These are phyloP conservation scores for Sebastes fasciatus DNA, from an alignment of 2,113 vertebrate species.

Conservation along the genomic window DNA sequence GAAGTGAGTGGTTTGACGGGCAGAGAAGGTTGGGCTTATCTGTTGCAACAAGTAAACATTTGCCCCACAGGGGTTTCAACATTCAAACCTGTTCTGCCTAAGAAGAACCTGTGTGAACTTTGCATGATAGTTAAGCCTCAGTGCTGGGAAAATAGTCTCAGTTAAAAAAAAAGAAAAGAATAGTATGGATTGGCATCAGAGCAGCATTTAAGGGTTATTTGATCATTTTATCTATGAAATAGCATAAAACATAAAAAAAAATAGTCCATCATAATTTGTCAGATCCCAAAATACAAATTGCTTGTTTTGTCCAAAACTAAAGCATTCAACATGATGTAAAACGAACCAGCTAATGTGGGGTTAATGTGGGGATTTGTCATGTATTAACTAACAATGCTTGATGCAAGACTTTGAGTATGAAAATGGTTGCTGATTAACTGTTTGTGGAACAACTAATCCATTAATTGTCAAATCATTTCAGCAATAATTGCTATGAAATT, in stretches of 20 bases:
- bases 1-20: constrained; percentile 55
- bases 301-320: neutral
- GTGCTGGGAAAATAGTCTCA: neutral
- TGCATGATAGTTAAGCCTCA: neutral
- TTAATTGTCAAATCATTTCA: neutral
- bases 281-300: neutral
- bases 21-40: constrained; percentile 62
- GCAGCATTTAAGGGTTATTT: neutral
- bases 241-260: neutral
- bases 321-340: neutral
- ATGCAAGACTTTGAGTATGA: neutral
- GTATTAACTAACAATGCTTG: neutral
- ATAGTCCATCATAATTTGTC: neutral
- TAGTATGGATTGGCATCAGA: neutral
- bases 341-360: neutral
- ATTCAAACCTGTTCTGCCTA: constrained; percentile 72
- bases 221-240: neutral
- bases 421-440: constrained; percentile 1
- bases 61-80: constrained; percentile 63
- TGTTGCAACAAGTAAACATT: constrained; percentile 85
- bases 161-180: neutral
- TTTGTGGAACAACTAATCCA: neutral
- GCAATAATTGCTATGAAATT: neutral
- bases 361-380: neutral
- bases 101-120: constrained; percentile 5